Evolutionary conservation across 2,888 invertebrate genomes (phyloP), one percentile per base, ranked within the genome.

Genomic region (Tetragonula carbonaria): DNA sequence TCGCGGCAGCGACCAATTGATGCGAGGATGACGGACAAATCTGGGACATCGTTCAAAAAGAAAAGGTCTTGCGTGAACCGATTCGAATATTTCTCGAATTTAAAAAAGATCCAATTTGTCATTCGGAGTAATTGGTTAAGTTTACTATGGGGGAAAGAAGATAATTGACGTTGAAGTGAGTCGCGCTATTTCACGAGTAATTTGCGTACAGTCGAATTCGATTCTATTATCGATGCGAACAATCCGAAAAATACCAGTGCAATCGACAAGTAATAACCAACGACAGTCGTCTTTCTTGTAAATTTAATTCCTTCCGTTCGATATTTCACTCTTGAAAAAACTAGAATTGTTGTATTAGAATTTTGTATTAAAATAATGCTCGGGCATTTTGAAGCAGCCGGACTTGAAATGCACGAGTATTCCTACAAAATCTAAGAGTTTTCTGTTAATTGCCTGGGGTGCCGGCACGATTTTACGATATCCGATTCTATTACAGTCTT

Each of bases 1-100:
- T 80, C 16, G 92, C 76, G 45, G 94, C 92, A 14, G 93, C 94
- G 2, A 89, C 92, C 55, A 92, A 88, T 84, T 92, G 92, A 85
- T 91, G 91, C 45, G 92, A 92, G 80, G 91, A 87, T 16, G 91
- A 91, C 2, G 91, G 91, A 78, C 86, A 90, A 74, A 87, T 77
- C 71, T 91, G 91, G 51, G 92, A 91, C 84, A 89, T 89, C 50
- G 80, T 86, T 57, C 74, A 81, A 63, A 83, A 51, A 62, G 2
- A 45, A 45, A 8, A 11, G 8, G 2, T 45, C 45, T 70, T 33
- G 33, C 71, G 50, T 45, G 70, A 38, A 57, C 45, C 38, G 73
- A 33, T 62, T 50, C 73, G 33, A 82, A 71, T 85, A 83, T 79
- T 80, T 38, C 78, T 55, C 68, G 74, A 84, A 88, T 87, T 86